Percentiles rank a stretch among this genome's conserved stretches.
Evolutionary conservation across 2,888 invertebrate species (phyloP).

Genomic region (Belgica antarctica): DNA sequence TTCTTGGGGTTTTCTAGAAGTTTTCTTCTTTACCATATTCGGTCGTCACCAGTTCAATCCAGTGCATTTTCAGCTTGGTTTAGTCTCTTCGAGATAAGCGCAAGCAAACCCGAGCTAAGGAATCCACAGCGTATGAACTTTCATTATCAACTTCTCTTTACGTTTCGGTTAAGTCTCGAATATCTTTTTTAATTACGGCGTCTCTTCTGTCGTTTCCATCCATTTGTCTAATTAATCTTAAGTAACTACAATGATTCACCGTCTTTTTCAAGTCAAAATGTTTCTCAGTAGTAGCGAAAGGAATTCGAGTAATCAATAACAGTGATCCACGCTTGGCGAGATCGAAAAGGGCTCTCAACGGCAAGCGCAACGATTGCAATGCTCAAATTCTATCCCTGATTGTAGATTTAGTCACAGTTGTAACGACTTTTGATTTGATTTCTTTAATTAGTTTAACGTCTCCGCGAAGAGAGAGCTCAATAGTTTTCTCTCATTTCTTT

Average conservation of each 20-base stretch:
- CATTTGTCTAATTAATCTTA: neutral
- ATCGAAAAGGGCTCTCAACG: too few species aligned
- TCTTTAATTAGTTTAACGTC: too few species aligned
- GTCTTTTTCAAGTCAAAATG: constrained; percentile 16
- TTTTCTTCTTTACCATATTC: neutral
- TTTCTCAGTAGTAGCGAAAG: neutral
- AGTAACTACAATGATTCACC: constrained; percentile 1
- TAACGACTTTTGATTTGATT: too few species aligned
- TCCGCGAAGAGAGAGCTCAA: constrained; percentile 1
- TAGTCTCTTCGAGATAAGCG: too few species aligned
- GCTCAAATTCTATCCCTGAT: neutral
- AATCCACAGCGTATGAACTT: neutral
- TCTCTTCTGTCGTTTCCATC: too few species aligned
- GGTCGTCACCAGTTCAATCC: neutral
- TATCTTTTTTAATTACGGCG: too few species aligned
- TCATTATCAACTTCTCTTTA: too few species aligned
- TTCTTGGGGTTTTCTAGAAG: neutral
- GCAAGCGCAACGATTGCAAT: neutral
- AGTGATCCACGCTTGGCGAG: too few species aligned
- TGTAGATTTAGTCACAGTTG: too few species aligned
- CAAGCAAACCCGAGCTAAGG: neutral
- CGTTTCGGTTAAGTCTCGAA: constrained; percentile 13
- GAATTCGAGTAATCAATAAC: constrained; percentile 15
- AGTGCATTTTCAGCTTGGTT: too few species aligned
- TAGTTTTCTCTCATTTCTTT: too few species aligned